phyloP scores from a whole-genome alignment of 1,140 invertebrate species.

The Pseudomyrmex pallidus region DNA sequence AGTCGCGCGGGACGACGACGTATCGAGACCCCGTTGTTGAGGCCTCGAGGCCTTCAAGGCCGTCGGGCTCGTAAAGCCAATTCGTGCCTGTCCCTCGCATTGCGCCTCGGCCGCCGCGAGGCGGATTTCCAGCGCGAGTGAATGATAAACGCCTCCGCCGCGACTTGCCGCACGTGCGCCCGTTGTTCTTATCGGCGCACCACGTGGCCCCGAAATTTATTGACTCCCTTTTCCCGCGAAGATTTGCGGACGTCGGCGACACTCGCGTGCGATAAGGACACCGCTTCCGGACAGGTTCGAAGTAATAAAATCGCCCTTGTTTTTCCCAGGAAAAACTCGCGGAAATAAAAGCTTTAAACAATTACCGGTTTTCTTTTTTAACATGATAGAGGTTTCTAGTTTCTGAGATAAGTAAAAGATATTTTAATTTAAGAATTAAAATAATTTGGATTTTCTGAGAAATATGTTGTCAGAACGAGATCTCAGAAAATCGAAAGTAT shows the following conservation, averaged over 20 bases:
- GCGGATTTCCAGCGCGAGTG: constrained; percentile 67
- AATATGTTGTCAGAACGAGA: too few species aligned
- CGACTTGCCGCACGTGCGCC: constrained; percentile 25
- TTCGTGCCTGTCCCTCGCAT: constrained; percentile 70
- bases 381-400: too few species aligned
- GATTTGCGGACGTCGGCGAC: background rate
- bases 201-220: constrained; percentile 25
- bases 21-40: constrained; percentile 73
- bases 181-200: background rate
- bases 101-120: constrained; percentile 39
- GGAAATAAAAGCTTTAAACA: too few species aligned
- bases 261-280: background rate
- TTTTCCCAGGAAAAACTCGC: background rate
- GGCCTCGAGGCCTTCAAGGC: constrained; percentile 72
- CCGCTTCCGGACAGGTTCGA: constrained; percentile 1
- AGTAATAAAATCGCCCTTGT: background rate
- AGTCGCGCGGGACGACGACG: constrained; percentile 61
- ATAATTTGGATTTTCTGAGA: too few species aligned
- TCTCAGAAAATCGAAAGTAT: too few species aligned
- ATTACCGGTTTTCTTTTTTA: too few species aligned
- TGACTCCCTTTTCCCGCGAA: background rate
- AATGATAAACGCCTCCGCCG: constrained; percentile 20
- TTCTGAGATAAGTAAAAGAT: too few species aligned
- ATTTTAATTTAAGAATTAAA: too few species aligned
- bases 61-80: constrained; percentile 73